Percentiles rank a stretch among this genome's conserved stretches.
These are phyloP conservation scores for Halcyon malimbica DNA, from an alignment of 2,113 vertebrate species.

Conservation along the genomic window DNA sequence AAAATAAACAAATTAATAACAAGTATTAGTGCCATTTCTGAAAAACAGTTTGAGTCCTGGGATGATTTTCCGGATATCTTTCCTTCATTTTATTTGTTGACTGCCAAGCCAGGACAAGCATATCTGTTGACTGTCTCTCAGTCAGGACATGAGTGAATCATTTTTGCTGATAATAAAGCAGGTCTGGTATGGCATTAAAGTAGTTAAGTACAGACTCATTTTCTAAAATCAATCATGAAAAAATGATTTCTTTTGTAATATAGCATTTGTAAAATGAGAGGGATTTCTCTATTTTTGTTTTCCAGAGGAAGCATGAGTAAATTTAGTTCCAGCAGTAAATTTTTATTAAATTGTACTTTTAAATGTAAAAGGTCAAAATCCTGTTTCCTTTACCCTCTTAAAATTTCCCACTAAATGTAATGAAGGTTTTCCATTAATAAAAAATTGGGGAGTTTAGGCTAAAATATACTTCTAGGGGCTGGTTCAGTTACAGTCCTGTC, in stretches of 20 bases:
- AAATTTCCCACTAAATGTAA: background rate
- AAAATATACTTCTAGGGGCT: background rate
- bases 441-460: background rate
- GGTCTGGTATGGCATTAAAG: background rate
- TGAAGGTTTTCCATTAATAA: background rate
- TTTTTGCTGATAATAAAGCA: constrained; percentile 12
- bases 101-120: background rate
- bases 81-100: constrained; percentile 12
- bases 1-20: background rate
- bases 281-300: background rate
- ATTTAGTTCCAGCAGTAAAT: background rate
- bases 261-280: background rate
- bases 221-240: background rate
- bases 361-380: background rate
- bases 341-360: background rate
- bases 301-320: background rate
- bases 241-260: background rate
- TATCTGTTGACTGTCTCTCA: constrained; percentile 7
- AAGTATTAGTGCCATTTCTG: background rate
- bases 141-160: constrained; percentile 9
- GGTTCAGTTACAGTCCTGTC: background rate
- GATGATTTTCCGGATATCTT: constrained; percentile 1
- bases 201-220: background rate
- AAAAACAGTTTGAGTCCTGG: background rate
- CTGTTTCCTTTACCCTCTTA: background rate